phyloP scores from a whole-genome alignment of 2,797 vertebrate species.

The Ctenosaura bakeri region DNA sequence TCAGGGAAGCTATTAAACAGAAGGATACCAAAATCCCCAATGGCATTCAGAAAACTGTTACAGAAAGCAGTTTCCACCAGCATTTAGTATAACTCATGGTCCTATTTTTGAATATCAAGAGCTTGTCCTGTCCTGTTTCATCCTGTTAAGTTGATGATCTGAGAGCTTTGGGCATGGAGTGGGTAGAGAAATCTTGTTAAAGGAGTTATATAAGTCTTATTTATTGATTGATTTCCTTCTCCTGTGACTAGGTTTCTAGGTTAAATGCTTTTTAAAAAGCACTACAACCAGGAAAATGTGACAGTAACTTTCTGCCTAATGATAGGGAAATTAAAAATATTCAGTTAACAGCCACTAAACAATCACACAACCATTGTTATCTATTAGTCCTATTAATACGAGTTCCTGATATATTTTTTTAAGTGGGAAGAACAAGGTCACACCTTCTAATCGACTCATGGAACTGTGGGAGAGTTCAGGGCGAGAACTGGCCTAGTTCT shows the following conservation, averaged over 20 bases:
- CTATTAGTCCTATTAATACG: constrained; percentile 18
- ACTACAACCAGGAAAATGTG: constrained; percentile 35
- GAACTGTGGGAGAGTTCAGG: neutral
- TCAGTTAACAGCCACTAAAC: constrained; percentile 24
- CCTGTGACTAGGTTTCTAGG: neutral
- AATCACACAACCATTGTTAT: neutral
- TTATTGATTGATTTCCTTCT: neutral
- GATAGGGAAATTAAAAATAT: constrained; percentile 21
- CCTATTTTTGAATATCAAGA: neutral
- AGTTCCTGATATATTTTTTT: accelerated
- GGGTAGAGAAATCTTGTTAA: neutral
- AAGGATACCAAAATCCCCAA: neutral
- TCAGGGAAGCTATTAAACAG: neutral
- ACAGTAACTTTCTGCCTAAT: constrained; percentile 34
- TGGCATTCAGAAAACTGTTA: neutral
- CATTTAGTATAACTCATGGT: neutral
- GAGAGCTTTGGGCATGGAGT: neutral
- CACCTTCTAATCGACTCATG: neutral
- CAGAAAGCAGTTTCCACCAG: neutral
- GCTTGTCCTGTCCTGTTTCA: neutral
- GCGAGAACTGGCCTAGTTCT: neutral
- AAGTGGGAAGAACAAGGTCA: neutral
- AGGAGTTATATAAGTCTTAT: neutral
- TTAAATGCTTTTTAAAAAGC: neutral
- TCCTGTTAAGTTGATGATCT: neutral